Conservation (phyloP, 2,797 vertebrate species). For the Eleutherodactylus coqui region DNA sequence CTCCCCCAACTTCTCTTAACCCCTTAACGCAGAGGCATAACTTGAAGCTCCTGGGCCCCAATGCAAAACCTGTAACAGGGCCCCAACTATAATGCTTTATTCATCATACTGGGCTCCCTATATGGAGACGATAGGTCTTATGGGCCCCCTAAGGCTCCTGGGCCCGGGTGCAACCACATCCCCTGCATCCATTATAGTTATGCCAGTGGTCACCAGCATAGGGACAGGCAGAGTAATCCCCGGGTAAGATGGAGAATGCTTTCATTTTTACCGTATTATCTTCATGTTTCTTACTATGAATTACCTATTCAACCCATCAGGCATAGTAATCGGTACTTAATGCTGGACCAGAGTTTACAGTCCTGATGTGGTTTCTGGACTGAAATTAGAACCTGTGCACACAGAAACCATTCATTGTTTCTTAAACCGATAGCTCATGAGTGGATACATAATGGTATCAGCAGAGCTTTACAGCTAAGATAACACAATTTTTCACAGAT, state of each 20-base stretch:
- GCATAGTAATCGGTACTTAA: not conserved
- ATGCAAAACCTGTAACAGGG: no score
- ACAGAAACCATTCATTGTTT: not conserved
- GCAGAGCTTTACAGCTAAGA: not conserved
- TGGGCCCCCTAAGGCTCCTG: no score
- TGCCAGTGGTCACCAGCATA: no score
- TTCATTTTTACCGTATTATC: not conserved
- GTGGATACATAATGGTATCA: conserved; percentile 1
- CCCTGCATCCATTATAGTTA: no score
- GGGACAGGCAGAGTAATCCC: no score
- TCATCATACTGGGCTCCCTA: no score
- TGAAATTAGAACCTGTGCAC: not conserved
- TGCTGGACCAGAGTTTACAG: not conserved
- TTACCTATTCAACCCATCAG: not conserved
- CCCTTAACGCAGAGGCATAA: no score
- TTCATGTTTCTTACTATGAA: not conserved
- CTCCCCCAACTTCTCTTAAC: no score
- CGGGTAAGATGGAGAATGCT: not conserved
- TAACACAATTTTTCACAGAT: conserved; percentile 1
- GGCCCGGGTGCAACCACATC: no score
- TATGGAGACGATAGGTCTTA: no score
- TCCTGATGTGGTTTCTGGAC: not conserved
- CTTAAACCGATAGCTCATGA: not conserved
- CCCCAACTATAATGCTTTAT: no score
- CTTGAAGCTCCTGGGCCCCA: no score